Evolutionary conservation across 1,140 invertebrate genomes (phyloP), one percentile per base, ranked within the genome.

Genomic region (Zaprionus capensis): DNA sequence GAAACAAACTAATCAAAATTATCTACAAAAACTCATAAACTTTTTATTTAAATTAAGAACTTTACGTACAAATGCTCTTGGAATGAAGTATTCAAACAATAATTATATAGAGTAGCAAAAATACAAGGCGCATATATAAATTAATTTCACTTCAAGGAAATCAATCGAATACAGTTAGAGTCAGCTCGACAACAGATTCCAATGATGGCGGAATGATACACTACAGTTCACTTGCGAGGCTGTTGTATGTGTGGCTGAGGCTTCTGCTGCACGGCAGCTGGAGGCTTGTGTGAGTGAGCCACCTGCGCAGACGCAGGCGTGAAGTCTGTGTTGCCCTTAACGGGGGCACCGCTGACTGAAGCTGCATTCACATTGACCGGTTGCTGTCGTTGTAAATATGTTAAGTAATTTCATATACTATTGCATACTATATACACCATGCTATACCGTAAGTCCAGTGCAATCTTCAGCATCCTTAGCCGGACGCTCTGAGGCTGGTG

Each of bases 321-420:
- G 92, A 97, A 98, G 92, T 98, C 97, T 15, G 96, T 95, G 92
- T 97, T 96, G 36, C 97, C 97, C 93, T 96, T 95, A 4, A 96
- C 95, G 11, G 96, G 94, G 64, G 96, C 97, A 59, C 97, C 97
- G 57, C 96, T 95, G 38, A 98, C 95, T 41, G 95, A 94, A n/a
- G 95, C 94, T 1, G 96, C 95, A 91, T 97, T 97, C 77, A 95
- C 94, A 56, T 92, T 93, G 15, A 94, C 93, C 0, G 94, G 94
- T 92, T 91, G 88, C 92, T 92, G 12, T 3, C 56, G 6, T 3
- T 59, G 11, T n/a, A 31, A 26, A 71, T 63, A 65, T 38, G 31
- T 65, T 72, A 70, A 36, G 12, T 56, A 31, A 4, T 93, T 93
- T 56, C 93, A 70, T 63, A 72, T 93, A 93, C 55, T 49, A 15